Evolutionary conservation across 1,140 invertebrate species (phyloP).

Genomic region (Achroia grisella): DNA sequence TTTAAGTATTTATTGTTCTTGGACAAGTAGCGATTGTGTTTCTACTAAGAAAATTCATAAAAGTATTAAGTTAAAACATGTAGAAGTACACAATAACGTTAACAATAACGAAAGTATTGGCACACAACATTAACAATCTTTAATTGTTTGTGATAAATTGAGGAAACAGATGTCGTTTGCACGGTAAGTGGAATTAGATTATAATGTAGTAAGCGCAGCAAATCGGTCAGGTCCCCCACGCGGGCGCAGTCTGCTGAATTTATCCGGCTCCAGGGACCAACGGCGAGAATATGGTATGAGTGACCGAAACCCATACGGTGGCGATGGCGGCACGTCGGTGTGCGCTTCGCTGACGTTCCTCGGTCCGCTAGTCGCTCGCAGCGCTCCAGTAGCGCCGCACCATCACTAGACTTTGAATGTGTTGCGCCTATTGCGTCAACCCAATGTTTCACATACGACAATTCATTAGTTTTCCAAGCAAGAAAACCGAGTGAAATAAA

Average conservation of each 20-base stretch:
- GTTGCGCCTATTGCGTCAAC: conserved; percentile 4
- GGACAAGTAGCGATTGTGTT: too few species aligned
- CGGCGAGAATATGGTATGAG: conserved; percentile 5
- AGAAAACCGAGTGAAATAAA: conserved; percentile 64
- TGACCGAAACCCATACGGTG: conserved; percentile 6
- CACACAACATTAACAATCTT: not conserved
- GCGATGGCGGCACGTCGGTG: not conserved
- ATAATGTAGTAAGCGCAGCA: conserved; percentile 23
- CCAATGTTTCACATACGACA: conserved; percentile 21
- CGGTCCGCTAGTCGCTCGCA: not conserved
- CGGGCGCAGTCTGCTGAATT: conserved; percentile 22
- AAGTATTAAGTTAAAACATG: too few species aligned
- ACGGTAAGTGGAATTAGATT: too few species aligned
- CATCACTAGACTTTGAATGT: conserved; percentile 10
- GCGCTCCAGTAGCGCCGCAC: conserved; percentile 28
- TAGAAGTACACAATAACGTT: too few species aligned
- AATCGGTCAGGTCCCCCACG: conserved; percentile 44
- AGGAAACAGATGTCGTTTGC: too few species aligned
- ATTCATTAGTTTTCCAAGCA: conserved; percentile 54
- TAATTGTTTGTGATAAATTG: not conserved
- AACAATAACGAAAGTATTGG: too few species aligned
- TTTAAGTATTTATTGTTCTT: too few species aligned
- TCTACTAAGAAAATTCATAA: too few species aligned
- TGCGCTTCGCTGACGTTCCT: not conserved
- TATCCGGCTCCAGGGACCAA: conserved; percentile 30